These are phyloP conservation scores for Carassius carassius DNA, from an alignment of 2,113 vertebrate genomes.

Conservation along the genomic window DNA sequence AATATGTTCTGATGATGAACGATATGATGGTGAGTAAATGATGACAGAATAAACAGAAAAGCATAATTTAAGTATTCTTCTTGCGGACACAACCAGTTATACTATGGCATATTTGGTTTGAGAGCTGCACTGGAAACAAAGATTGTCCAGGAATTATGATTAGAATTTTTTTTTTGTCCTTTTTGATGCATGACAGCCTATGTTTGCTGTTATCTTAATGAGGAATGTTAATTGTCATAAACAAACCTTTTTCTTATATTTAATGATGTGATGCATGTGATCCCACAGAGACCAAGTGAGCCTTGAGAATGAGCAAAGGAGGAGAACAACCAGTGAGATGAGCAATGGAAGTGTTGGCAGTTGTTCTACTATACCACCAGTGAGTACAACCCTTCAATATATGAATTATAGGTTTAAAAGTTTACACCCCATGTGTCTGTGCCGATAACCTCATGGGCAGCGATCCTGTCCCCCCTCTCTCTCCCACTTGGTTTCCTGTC, in stretches of 20 bases:
- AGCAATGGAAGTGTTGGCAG: constrained; percentile 80
- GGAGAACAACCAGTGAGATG: constrained; percentile 81
- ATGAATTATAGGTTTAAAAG: not conserved
- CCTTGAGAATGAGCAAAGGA: constrained; percentile 72
- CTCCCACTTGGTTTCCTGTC: too few relatives aligned
- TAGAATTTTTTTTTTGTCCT: not conserved
- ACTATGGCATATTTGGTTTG: not conserved
- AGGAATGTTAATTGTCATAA: not conserved
- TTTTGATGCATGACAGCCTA: not conserved
- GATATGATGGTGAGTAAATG: too few relatives aligned
- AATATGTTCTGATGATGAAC: too few relatives aligned
- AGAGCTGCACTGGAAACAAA: not conserved
- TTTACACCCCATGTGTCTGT: not conserved
- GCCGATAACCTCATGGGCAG: too few relatives aligned
- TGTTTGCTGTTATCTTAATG: not conserved
- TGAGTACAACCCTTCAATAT: constrained; percentile 65
- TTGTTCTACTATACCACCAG: constrained; percentile 89
- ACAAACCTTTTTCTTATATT: not conserved
- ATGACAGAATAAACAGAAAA: not conserved
- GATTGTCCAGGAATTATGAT: not conserved
- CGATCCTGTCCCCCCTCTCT: too few relatives aligned
- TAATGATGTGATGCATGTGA: not conserved
- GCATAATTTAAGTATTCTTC: not conserved
- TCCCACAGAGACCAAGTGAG: constrained; percentile 78
- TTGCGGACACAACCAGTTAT: not conserved